Base-by-base conservation (phyloP, 2,797 vertebrate genomes). In the Bufotes viridis region DNA sequence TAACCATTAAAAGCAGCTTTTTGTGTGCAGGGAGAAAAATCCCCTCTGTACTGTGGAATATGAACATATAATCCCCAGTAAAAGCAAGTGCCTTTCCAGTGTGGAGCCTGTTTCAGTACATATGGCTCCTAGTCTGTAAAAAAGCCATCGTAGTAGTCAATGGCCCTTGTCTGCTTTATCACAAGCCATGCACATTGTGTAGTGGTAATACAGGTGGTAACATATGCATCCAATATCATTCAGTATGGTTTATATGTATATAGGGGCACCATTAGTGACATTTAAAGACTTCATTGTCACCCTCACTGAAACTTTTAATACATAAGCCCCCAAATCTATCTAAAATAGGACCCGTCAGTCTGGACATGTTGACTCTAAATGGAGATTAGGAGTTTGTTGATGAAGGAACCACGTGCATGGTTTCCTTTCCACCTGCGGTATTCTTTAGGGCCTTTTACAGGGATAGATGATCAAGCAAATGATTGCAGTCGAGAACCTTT, bases 1-100 rank as follows among this genome's bases (percentile, higher is more conserved):
- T 89, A 89, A 89, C 88, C 88, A 89, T 89, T 89, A 89, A 89
- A 89, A 89, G 88, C 88, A 89, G 88, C 85, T 89, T 89, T 89
- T 87, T 85, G 63, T 87, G 88, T 80, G 79, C 80, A 20, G 81
- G 85, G 80, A 89, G 74, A 89, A 89, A 89, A 89, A 89, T 89
- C 88, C 85, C 74, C 88, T 87, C 81, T 87, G 85, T 84, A 89
- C 88, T 89, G 63, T 65, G 75, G 85, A 89, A 87, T 87, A 87
- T 89, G 88, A 89, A 87, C 88, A 87, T 87, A 87, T 86, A 78
- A 89, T 87, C 87, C 88, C 85, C 87, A 85, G 81, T 81, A 85
- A 65, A 89, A 81, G 76, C 76, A 72, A 65, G 29, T 74, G 22
- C 80, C 63, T 42, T 84, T 89, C 78, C 74, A 84, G 53, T n/a